phyloP scores from a whole-genome alignment of 2,113 vertebrate species.

The Aldabrachelys gigantea region DNA sequence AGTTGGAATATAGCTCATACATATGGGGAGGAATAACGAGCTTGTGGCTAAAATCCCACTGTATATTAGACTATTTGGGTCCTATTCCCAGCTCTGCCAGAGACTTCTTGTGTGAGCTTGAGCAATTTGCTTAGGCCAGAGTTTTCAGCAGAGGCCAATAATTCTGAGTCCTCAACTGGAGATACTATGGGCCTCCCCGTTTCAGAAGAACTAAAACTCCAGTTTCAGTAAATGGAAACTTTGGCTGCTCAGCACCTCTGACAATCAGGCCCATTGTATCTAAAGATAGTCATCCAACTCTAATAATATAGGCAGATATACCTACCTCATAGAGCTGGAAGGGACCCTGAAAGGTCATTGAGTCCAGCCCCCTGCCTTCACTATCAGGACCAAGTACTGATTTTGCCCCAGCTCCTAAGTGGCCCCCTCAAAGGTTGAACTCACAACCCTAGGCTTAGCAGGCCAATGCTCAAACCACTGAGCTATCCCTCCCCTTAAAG shows the following conservation, averaged over 20 bases:
- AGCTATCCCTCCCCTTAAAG: background rate
- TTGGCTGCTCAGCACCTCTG: background rate
- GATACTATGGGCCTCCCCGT: fast-evolving
- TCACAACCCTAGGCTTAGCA: no score
- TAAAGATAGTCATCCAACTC: background rate
- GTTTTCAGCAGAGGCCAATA: fast-evolving
- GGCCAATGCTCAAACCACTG: no score
- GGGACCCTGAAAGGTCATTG: no score
- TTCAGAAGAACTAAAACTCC: background rate
- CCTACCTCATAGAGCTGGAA: no score
- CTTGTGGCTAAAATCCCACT: background rate
- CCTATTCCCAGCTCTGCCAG: background rate
- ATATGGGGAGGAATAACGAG: no score
- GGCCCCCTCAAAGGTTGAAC: no score
- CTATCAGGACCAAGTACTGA: no score
- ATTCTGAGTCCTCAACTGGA: fast-evolving
- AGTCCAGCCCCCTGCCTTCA: no score
- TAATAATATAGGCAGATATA: no score
- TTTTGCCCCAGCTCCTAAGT: no score
- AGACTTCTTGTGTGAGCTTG: background rate
- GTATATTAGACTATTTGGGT: fast-evolving
- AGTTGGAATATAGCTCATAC: background rate
- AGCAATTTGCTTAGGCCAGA: no score
- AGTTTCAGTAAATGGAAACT: background rate
- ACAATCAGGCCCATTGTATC: background rate